These are phyloP conservation scores for Abrostola triplasia DNA, from an alignment of 2,888 invertebrate genomes.

Conservation along the genomic window DNA sequence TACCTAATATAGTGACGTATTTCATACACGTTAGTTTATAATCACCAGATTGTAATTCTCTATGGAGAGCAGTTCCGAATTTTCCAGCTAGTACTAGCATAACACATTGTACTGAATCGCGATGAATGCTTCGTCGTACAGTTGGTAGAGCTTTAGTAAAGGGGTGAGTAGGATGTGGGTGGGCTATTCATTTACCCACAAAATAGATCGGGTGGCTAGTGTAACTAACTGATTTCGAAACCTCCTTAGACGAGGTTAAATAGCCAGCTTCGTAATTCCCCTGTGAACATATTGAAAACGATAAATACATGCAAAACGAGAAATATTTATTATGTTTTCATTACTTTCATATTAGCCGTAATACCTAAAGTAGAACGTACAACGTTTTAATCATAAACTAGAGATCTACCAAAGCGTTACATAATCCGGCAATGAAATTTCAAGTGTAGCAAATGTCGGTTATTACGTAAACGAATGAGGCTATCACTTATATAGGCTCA, in stretches of 20 bases:
- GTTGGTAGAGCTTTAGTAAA: neutral
- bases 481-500: constrained; percentile 5
- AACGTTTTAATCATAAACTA: neutral
- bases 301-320: too few species aligned
- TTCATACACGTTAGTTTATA: too few species aligned
- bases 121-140: too few species aligned
- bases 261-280: too few species aligned
- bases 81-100: too few species aligned
- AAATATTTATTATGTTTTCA: too few species aligned
- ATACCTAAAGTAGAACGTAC: neutral
- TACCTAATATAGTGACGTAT: too few species aligned
- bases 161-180: neutral
- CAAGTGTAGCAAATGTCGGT: constrained; percentile 5
- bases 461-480: constrained; percentile 6
- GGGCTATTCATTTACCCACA: neutral
- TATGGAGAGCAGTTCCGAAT: too few species aligned
- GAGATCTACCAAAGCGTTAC: neutral
- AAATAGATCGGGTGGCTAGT: neutral
- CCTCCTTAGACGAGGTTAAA: too few species aligned
- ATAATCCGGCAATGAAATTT: constrained; percentile 4
- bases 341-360: neutral
- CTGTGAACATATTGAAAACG: too few species aligned
- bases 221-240: neutral
- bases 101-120: too few species aligned
- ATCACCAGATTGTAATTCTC: too few species aligned